Percentiles rank a stretch among this genome's conserved stretches.
These are phyloP conservation scores for Tapera naevia DNA, from an alignment of 2,797 vertebrate genomes.

Conservation along the genomic window DNA sequence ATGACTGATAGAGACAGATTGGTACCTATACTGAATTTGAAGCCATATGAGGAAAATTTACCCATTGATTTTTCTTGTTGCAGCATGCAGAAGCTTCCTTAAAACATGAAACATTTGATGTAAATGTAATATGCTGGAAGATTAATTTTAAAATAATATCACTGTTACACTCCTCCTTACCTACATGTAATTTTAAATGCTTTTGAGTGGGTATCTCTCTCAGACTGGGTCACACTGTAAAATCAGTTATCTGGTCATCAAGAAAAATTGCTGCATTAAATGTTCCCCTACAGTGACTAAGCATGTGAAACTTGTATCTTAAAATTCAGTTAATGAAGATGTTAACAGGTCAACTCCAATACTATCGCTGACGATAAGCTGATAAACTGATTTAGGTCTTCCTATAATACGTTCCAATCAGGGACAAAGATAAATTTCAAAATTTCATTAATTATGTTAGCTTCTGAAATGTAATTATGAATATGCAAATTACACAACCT, in stretches of 20 bases:
- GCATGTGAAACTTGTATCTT: not conserved
- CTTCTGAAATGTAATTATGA: slow-evolving; percentile 4
- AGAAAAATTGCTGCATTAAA: not conserved
- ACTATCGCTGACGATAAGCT: not conserved
- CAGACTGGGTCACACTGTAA: not conserved
- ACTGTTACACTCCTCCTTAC: not conserved
- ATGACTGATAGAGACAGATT: not conserved
- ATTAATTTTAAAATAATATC: not conserved
- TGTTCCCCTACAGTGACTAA: not conserved
- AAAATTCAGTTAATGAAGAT: not conserved
- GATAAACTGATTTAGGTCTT: not conserved
- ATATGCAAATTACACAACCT: not conserved
- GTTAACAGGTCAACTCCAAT: not conserved
- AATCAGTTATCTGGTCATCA: not conserved
- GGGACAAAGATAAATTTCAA: not conserved
- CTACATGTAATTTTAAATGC: not conserved
- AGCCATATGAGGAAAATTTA: not conserved
- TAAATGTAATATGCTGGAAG: not conserved
- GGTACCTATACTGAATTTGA: not conserved
- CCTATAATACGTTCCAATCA: not conserved
- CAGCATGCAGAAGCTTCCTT: not conserved
- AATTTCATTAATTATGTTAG: not conserved
- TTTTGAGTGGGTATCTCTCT: not conserved
- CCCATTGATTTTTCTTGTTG: not conserved
- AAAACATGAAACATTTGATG: not conserved